A percentile compares a stretch with the other conserved stretches of the same genome.
phyloP scores from a whole-genome alignment of 2,113 vertebrate species.

The Spheniscus mendiculus region DNA sequence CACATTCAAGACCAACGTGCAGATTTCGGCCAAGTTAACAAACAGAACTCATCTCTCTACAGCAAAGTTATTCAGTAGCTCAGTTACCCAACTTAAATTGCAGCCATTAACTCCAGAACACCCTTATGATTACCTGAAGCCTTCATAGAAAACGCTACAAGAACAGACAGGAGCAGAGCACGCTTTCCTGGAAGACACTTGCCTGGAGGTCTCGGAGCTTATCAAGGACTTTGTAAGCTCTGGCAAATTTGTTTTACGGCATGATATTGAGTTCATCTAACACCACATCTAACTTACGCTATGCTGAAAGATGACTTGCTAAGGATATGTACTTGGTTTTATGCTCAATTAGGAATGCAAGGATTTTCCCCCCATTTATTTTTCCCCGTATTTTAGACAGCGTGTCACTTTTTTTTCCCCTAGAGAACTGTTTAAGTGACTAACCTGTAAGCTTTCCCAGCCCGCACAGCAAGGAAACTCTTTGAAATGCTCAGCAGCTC shows the following conservation, averaged over 20 bases:
- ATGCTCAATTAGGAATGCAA: not conserved
- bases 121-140: not conserved
- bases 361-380: not conserved
- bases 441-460: not conserved
- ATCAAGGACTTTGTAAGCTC: not conserved
- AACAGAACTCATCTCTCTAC: not conserved
- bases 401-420: not conserved
- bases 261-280: not conserved
- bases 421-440: not conserved
- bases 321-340: not conserved
- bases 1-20: not conserved
- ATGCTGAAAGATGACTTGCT: not conserved
- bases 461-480: not conserved
- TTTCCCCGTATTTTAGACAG: not conserved
- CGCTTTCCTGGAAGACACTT: not conserved
- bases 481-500: not conserved
- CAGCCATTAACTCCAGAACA: not conserved
- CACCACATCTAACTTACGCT: accelerated
- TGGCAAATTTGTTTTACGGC: not conserved
- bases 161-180: not conserved
- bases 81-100: not conserved
- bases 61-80: not conserved
- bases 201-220: not conserved
- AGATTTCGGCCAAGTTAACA: not conserved
- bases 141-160: not conserved